Evolutionary conservation across 2,888 invertebrate species (phyloP), one percentile per base, ranked within the genome.

Genomic region (Chouioia cunea): DNA sequence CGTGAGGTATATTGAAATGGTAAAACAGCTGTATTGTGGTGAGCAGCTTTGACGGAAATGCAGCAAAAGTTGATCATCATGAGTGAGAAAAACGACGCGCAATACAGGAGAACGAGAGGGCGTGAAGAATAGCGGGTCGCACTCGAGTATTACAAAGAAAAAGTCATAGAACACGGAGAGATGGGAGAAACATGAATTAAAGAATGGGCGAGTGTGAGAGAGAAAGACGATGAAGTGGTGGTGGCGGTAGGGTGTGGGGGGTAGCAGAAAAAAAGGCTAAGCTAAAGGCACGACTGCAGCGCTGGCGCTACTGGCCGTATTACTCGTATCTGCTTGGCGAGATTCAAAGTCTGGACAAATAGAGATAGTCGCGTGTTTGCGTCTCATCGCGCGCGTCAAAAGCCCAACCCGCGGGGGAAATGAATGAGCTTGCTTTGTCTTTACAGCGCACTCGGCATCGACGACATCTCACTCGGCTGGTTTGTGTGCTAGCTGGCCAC

Each of bases 301-400:
- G 48, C 50, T 62, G 50, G 2, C 23, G 10, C 18, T 15, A 43
- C 52, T 36, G 48, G 16, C 36, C 44, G 63, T 58, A 71, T 77
- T 77, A 77, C 76, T 70, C 68, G 68, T 77, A 77, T 77, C 78
- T 76, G 73, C 56, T 54, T 27, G 70, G 77, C 73, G 78, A 83
- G 85, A 84, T 85, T 84, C 84, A 85, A 85, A 85, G 84, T 80
- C 80, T 58, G 78, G 75, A 81, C 80, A 84, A 83, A 84, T 84
- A 82, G 81, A 82, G 82, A 83, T 83, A 82, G 43, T 1, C 46
- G 70, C 69, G 60, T 83, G 82, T 83, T 84, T 84, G 83, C 84
- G 80, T 83, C 82, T 83, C 83, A 82, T 82, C 79, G 79, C 77
- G 75, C 77, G 78, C 81, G 79, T 82, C 84, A 85, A 84, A 72